Evolutionary conservation across 2,888 invertebrate species (phyloP).

Genomic region (Sarcophaga variegata): DNA sequence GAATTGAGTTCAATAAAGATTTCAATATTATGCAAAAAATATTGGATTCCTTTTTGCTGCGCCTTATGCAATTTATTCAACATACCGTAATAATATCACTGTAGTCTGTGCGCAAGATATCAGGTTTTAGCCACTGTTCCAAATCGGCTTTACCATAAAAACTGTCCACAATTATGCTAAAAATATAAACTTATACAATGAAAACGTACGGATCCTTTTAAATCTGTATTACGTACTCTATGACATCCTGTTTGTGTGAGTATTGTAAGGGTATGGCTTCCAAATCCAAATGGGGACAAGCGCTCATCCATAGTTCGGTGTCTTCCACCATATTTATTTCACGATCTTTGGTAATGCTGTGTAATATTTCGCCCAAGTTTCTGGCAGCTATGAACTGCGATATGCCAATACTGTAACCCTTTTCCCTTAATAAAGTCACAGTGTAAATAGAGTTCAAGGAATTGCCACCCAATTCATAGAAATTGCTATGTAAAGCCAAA

Average conservation of each 20-base stretch:
- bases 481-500: constrained; percentile 87
- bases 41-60: too few species aligned
- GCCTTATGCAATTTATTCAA: not conserved
- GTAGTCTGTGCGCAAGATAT: constrained; percentile 87
- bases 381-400: constrained; percentile 90
- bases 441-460: constrained; percentile 93
- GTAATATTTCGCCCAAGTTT: constrained; percentile 87
- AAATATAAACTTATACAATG: not conserved
- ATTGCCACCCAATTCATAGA: constrained; percentile 93
- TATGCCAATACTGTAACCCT: constrained; percentile 91
- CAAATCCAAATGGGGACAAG: constrained; percentile 78
- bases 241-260: constrained; percentile 86
- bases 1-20: not conserved
- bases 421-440: constrained; percentile 88
- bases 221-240: constrained; percentile 85
- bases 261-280: constrained; percentile 77
- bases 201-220: not conserved
- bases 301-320: constrained; percentile 74
- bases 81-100: constrained; percentile 84
- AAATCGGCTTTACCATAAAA: constrained; percentile 93
- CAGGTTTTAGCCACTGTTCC: constrained; percentile 89
- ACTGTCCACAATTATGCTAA: constrained; percentile 91
- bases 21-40: not conserved
- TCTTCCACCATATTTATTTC: constrained; percentile 77
- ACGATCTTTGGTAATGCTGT: constrained; percentile 82